These are phyloP conservation scores for Dipodomys spectabilis DNA, from an alignment of 2,113 vertebrate species.

Conservation along the genomic window DNA sequence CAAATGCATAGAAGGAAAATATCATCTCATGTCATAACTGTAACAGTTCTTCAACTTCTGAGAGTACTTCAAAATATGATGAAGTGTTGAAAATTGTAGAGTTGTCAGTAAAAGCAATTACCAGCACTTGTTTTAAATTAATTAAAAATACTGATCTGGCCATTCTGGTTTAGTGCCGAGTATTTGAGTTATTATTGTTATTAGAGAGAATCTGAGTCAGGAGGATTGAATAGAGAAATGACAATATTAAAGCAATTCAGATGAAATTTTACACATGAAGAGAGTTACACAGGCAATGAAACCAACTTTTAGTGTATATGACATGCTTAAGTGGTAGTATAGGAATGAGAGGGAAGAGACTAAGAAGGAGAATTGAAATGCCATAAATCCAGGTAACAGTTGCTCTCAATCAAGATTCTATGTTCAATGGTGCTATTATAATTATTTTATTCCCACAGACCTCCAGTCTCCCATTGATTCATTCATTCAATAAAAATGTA, in stretches of 20 bases:
- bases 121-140: conserved; percentile 63
- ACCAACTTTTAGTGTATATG: conserved; percentile 60
- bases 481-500: conserved; percentile 45
- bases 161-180: neutral
- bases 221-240: conserved; percentile 62
- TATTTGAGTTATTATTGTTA: conserved; percentile 69
- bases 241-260: conserved; percentile 65
- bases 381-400: neutral
- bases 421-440: neutral
- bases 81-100: conserved; percentile 44
- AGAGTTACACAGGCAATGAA: conserved; percentile 52
- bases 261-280: conserved; percentile 69
- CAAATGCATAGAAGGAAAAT: conserved; percentile 34
- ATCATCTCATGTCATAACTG: conserved; percentile 43
- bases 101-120: conserved; percentile 52
- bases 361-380: neutral
- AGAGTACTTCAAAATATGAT: conserved; percentile 68
- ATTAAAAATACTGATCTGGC: conserved; percentile 65
- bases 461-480: neutral
- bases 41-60: conserved; percentile 59
- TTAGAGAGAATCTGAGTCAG: conserved; percentile 62
- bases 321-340: conserved; percentile 14
- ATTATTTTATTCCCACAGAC: neutral
- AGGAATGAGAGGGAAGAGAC: neutral
- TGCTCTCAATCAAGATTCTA: conserved; percentile 35